These are phyloP conservation scores for Platichthys flesus DNA, from an alignment of 2,113 vertebrate genomes.

Conservation along the genomic window DNA sequence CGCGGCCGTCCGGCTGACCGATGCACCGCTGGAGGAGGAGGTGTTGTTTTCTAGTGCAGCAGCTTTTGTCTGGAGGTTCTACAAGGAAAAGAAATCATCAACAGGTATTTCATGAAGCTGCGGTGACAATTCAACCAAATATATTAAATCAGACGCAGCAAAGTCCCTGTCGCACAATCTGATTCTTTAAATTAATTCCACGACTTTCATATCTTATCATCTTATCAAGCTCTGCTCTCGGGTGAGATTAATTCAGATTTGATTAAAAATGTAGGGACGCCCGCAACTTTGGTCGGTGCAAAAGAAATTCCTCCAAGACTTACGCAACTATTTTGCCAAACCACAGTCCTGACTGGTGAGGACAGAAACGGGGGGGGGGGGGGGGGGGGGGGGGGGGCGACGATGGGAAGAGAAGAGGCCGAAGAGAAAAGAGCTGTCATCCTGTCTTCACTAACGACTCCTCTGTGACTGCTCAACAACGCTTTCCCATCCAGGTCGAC, in stretches of 20 bases:
- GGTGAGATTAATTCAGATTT: slow-evolving; percentile 60
- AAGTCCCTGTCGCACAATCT: slow-evolving; percentile 25
- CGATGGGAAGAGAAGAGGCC: slow-evolving; percentile 32
- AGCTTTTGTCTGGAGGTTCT: slow-evolving; percentile 56
- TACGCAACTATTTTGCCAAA: slow-evolving; percentile 27
- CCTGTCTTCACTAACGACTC: slow-evolving; percentile 37
- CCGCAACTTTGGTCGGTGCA: too few species aligned
- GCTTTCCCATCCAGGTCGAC: slow-evolving; percentile 40
- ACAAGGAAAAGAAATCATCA: slow-evolving; percentile 53
- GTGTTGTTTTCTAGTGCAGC: slow-evolving; percentile 53
- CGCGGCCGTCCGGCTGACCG: not conserved
- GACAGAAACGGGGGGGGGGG: slow-evolving; percentile 7
- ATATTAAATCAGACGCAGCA: not conserved
- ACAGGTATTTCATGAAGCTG: slow-evolving; percentile 20
- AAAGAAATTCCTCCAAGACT: slow-evolving; percentile 33
- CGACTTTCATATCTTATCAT: slow-evolving; percentile 38
- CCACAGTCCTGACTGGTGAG: slow-evolving; percentile 9
- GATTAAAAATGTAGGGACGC: slow-evolving; percentile 40
- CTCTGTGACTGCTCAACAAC: slow-evolving; percentile 39
- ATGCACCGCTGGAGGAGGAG: slow-evolving; percentile 30
- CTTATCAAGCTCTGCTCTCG: slow-evolving; percentile 48
- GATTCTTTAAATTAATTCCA: slow-evolving; percentile 58
- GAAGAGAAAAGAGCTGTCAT: slow-evolving; percentile 54
- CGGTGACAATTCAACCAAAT: not conserved
- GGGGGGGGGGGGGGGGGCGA: too few species aligned